These are phyloP conservation scores for Hippocampus barbouri DNA, from an alignment of 2,113 vertebrate genomes.

Conservation along the genomic window DNA sequence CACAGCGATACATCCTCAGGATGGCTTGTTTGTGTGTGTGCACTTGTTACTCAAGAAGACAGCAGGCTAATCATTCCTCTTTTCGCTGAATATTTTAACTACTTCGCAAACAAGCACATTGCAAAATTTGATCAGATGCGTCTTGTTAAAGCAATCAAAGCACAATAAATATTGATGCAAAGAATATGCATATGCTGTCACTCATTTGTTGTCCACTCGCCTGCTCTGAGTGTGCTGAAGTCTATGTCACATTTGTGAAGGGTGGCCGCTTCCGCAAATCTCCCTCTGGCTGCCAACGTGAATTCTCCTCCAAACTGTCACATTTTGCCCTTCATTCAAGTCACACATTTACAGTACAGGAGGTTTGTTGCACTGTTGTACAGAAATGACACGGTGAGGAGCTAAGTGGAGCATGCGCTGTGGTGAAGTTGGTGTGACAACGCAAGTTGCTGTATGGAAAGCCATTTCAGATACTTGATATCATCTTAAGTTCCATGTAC, in stretches of 20 bases:
- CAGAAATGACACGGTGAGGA: neutral
- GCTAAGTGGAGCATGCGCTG: too few relatives aligned
- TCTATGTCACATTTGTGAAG: constrained; percentile 43
- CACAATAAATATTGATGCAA: constrained; percentile 10
- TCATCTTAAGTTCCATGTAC: neutral
- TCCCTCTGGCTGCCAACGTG: constrained; percentile 9
- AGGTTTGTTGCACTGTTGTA: constrained; percentile 8
- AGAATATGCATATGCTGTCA: neutral
- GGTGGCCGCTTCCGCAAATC: constrained; percentile 22
- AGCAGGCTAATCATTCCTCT: constrained; percentile 13
- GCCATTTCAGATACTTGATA: neutral
- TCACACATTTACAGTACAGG: constrained; percentile 35
- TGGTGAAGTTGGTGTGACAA: too few relatives aligned
- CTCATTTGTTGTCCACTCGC: neutral
- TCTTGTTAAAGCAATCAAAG: constrained; percentile 31
- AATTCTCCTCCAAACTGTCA: constrained; percentile 14
- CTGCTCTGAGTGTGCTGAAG: constrained; percentile 5
- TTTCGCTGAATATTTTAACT: constrained; percentile 25
- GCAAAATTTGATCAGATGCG: constrained; percentile 28
- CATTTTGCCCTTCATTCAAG: constrained; percentile 8
- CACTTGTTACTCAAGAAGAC: constrained; percentile 14
- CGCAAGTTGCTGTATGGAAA: too few relatives aligned
- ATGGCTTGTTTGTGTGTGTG: constrained; percentile 25
- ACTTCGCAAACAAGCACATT: constrained; percentile 17
- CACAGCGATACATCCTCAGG: constrained; percentile 36